Base-by-base conservation (phyloP, 2,797 vertebrate genomes). In the Mionectes olivaceus region DNA sequence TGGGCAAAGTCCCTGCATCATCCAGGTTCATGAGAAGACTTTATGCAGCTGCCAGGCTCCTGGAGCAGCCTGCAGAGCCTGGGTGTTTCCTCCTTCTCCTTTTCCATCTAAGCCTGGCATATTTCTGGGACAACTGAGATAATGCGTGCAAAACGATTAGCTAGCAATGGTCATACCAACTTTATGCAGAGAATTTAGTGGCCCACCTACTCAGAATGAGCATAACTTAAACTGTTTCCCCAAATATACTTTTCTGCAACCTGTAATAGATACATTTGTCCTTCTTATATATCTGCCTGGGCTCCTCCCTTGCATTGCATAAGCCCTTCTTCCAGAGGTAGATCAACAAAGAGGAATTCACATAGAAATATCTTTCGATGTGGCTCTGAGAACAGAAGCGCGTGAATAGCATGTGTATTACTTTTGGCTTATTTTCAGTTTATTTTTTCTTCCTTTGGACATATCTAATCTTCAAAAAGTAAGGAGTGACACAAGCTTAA, bases 1-100 rank as follows among this genome's bases (percentile, higher is more conserved):
- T 43, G 76, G 73, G 82, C 89, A 94, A 90, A 71, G 39, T 44
- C 84, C 27, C 73, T 61, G 50, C 19, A 16, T 76, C 87, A 84
- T 86, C 55, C 0, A 0, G 76, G 47, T 10, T 46, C 6, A 0
- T 24, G 23, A 91, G 35, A 53, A 52, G 44, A 43, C 19, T 77
- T 68, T 60, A 11, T 64, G 55, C 39, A 80, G 79, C 64, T 95
- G 69, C 71, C 78, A 94, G 81, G 57, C n/a, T 57, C 59, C 43
- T 2, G 8, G n/a, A 84, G 35, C 52, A 79, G 39, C 37, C 57
- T 80, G 28, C 37, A 46, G 63, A 76, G 37, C 63, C 28, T 1
- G 2, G 6, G 52, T n/a, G 15, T 59, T 90, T 5, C 0, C 27
- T 81, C 18, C 2, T 0, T 33, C 30, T 78, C 39, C 37, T 78